Conservation (phyloP, 1,140 invertebrate genomes). For the Leptinotarsa lineolata region DNA sequence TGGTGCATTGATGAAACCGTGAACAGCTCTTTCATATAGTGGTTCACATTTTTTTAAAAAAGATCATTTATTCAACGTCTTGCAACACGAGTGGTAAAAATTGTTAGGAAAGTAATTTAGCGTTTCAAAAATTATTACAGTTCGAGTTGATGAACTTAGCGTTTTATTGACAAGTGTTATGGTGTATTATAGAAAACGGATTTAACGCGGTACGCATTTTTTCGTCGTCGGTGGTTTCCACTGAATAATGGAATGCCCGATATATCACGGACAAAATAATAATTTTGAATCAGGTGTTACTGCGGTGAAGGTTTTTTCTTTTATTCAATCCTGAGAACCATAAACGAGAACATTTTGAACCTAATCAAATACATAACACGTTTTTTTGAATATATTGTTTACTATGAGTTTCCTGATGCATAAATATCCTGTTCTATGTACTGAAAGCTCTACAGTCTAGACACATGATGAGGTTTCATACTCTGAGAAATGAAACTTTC, state of each 20-base stretch:
- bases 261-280: conserved; percentile 5
- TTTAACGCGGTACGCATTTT: neutral
- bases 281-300: neutral
- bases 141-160: neutral
- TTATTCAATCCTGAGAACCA: neutral
- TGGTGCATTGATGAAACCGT: conserved; percentile 19
- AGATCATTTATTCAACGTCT: neutral
- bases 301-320: neutral
- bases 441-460: no score
- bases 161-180: neutral
- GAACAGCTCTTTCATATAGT: conserved; percentile 4
- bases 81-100: neutral
- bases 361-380: neutral
- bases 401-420: neutral
- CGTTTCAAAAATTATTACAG: neutral
- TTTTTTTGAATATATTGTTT: neutral
- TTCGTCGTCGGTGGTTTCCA: conserved; percentile 4
- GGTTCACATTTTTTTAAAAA: neutral
- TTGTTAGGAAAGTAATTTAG: neutral
- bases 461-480: no score
- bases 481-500: no score
- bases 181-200: neutral
- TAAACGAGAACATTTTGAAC: neutral
- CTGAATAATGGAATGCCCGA: neutral
- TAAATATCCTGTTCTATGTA: neutral